Conservation (phyloP, 2,113 vertebrate species). For the Cyprinus carpio region DNA sequence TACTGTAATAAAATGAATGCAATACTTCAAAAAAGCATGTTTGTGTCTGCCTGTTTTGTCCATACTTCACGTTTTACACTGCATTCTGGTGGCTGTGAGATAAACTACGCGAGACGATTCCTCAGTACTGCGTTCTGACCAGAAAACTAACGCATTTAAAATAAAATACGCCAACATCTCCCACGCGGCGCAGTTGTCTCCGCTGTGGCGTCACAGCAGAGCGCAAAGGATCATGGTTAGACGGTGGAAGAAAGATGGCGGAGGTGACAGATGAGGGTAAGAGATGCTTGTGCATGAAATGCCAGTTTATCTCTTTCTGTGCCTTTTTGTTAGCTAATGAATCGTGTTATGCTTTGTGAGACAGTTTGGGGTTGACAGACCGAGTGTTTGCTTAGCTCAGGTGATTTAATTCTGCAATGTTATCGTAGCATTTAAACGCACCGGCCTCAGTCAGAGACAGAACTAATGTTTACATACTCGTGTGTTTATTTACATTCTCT, state of each 20-base stretch:
- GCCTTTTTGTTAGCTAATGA: not conserved
- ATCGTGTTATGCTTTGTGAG: not conserved
- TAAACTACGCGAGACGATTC: not conserved
- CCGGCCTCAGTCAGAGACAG: not conserved
- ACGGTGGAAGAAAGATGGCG: constrained; percentile 68
- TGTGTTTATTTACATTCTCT: not conserved
- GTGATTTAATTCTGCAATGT: not conserved
- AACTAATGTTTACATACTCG: constrained; percentile 14
- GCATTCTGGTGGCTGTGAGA: not conserved
- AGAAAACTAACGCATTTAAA: not conserved
- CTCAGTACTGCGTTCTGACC: too few relatives aligned
- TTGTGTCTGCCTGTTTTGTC: not conserved
- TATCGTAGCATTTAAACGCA: not conserved
- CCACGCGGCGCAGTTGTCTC: too few relatives aligned
- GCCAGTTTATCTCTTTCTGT: not conserved
- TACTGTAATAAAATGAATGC: not conserved
- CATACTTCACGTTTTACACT: not conserved
- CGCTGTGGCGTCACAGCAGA: too few relatives aligned
- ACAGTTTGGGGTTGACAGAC: not conserved
- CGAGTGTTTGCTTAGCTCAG: not conserved
- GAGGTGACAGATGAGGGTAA: constrained; percentile 70
- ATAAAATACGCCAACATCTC: not conserved
- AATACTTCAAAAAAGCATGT: too few relatives aligned
- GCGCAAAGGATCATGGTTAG: constrained; percentile 62
- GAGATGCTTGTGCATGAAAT: constrained; percentile 22